Base-by-base conservation (phyloP, 2,113 vertebrate species). In the Paradisaea rubra region DNA sequence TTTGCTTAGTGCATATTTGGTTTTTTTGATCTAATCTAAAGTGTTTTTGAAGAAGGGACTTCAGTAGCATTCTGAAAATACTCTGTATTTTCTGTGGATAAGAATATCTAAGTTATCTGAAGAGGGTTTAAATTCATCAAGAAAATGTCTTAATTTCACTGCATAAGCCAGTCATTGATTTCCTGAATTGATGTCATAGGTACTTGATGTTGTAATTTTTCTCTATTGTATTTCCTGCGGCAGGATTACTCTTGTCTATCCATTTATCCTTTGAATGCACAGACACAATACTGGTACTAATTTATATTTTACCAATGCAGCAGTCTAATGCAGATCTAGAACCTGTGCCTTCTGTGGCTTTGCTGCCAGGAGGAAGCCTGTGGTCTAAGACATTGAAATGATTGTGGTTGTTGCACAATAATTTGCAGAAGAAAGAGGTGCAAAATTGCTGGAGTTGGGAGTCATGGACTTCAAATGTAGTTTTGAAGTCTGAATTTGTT, bases 401-500 rank as follows among this genome's bases (percentile, higher is more conserved):
- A 9, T 24, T 31, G 21, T 10, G 24, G 11, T 33, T 33, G 59
- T 57, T 72, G 60, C 10, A 3, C 52, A 57, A 4, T 76, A 78
- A 82, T 77, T 82, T 85, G 35, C 59, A 41, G 81, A 39, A 85
- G 50, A 84, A 54, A 41, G 70, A 88, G 44, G 31, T 83, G 61
- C 77, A 13, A 18, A 50, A 60, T 72, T 71, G 44, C 86, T 81
- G 73, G 50, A 69, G 65, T 81, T 33, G 30, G 53, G 73, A 87
- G 60, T 77, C 47, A 22, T 45, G 66, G 73, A 23, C 52, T 39
- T 61, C 27, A 85, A 86, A 53, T 11, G 9, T 44, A 35, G 71
- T 49, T 93, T 85, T 93, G 88, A 90, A 76, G 39, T 64, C 72
- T 93, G 85, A 65, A 77, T 92, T 24, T 88, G 35, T 61, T 93